Evolutionary conservation across 1,140 invertebrate species (phyloP), one percentile per base, ranked within the genome.

Genomic region (Nasonia giraulti): DNA sequence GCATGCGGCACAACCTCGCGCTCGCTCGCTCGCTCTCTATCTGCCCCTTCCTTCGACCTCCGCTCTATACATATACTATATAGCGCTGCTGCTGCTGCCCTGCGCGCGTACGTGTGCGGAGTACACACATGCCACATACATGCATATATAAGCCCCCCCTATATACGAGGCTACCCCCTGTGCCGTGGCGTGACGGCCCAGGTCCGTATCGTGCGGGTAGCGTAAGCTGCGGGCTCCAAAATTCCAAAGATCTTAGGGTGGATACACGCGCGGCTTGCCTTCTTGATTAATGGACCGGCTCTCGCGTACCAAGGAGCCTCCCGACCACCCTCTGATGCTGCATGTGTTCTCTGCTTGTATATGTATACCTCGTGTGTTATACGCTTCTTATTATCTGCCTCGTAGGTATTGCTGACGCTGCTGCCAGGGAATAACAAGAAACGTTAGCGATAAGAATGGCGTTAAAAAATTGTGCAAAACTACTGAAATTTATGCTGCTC

Each of bases 301-400:
- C 14, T n/a, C 40, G 40, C 8, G 7, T 44, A 44, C 92, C 93
- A 99, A 71, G 20, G 4, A 33, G 2, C 2, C 7, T 5, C 27
- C 10, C 20, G 69, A 44, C 40, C 40, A 10, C 40, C 40, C 11
- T 11, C 20, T 7, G 23, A 31, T 5, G 11, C 0, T 71, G 6
- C 23, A 33, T 71, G 23, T 71, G 23, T 6, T 11, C 27, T 27
- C 27, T 27, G 27, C 27, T 71, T 10, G 20, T 4, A 27, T n/a
- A 17, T 69, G 20, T 23, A 69, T 69, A 23, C 20, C 14, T 68
- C 66, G 66, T 47, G 44, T 47, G 8, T 47, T 37, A 10, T 44
- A 44, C 12, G 47, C 47, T 50, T 50, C 47, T 50, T 50, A 12
- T 50, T 44, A 8, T 44, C 7, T 44, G 40, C 40, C 33, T 37